Conservation (phyloP, 1,140 invertebrate species). For the Tachypleus tridentatus region DNA sequence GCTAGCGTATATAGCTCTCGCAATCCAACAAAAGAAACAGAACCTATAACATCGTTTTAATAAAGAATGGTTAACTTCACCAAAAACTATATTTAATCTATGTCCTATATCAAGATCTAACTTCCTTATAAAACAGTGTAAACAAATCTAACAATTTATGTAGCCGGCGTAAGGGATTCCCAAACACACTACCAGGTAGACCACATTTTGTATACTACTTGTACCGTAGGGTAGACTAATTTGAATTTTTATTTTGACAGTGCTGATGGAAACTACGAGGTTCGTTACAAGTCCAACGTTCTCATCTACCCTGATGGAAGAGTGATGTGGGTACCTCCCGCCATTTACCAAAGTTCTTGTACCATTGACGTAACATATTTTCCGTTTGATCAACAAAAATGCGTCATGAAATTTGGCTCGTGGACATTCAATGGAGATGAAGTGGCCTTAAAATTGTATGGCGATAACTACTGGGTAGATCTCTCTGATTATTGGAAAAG, state of each 20-base stretch:
- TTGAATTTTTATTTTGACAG: constrained; percentile 42
- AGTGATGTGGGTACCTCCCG: constrained; percentile 94
- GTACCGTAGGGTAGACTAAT: too few relatives aligned
- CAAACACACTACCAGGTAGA: too few relatives aligned
- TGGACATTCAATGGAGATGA: constrained; percentile 99
- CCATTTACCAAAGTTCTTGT: constrained; percentile 98
- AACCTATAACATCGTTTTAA: too few relatives aligned
- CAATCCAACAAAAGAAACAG: too few relatives aligned
- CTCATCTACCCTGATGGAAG: constrained; percentile 85
- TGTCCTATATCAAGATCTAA: too few relatives aligned
- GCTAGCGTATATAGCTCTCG: too few relatives aligned
- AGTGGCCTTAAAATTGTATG: constrained; percentile 84
- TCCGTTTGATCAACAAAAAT: constrained; percentile 98
- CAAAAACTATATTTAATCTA: too few relatives aligned
- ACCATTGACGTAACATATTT: constrained; percentile 98
- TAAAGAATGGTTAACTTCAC: too few relatives aligned
- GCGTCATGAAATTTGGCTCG: constrained; percentile 98
- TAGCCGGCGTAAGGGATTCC: too few relatives aligned
- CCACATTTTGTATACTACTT: too few relatives aligned
- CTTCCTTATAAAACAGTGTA: too few relatives aligned
- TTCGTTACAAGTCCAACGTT: constrained; percentile 93
- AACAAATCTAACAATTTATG: too few relatives aligned
- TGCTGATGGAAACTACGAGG: constrained; percentile 92
- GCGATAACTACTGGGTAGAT: constrained; percentile 89
- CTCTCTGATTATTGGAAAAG: constrained; percentile 96